A percentile compares a stretch with the other conserved stretches of the same genome.
Evolutionary conservation across 2,797 vertebrate species (phyloP).

Genomic region (Gambusia yucatana): DNA sequence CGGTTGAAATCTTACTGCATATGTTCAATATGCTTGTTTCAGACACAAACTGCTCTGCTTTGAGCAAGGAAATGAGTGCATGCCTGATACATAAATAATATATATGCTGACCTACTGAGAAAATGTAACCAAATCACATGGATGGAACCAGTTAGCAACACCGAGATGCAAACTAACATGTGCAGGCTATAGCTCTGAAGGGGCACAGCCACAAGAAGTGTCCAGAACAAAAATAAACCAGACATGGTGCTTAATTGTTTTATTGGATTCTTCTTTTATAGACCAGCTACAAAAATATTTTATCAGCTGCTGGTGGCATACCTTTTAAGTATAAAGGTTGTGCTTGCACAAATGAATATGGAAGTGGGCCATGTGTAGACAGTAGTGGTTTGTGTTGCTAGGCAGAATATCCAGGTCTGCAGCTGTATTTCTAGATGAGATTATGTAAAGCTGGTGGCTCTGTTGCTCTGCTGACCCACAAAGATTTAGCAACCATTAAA

Average conservation of each 20-base stretch:
- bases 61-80: constrained; percentile 14
- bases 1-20: constrained; percentile 10
- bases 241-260: not conserved
- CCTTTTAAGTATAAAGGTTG: constrained; percentile 18
- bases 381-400: constrained; percentile 53
- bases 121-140: constrained; percentile 25
- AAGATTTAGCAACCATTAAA: not conserved
- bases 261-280: not conserved
- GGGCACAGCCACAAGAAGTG: not conserved
- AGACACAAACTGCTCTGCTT: constrained; percentile 1
- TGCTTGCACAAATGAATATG: constrained; percentile 34
- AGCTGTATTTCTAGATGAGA: constrained; percentile 41
- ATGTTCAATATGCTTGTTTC: constrained; percentile 12
- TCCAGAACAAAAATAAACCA: not conserved
- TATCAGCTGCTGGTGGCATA: constrained; percentile 20
- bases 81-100: constrained; percentile 66
- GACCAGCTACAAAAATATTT: not conserved
- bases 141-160: constrained; percentile 26
- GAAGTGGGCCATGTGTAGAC: constrained; percentile 47
- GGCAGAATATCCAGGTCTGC: constrained; percentile 51
- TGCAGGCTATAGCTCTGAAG: not conserved
- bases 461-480: constrained; percentile 12
- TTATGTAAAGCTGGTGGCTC: constrained; percentile 21
- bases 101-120: constrained; percentile 66
- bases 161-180: not conserved